Conservation (phyloP, 2,113 vertebrate genomes). For the Ursus arctos region DNA sequence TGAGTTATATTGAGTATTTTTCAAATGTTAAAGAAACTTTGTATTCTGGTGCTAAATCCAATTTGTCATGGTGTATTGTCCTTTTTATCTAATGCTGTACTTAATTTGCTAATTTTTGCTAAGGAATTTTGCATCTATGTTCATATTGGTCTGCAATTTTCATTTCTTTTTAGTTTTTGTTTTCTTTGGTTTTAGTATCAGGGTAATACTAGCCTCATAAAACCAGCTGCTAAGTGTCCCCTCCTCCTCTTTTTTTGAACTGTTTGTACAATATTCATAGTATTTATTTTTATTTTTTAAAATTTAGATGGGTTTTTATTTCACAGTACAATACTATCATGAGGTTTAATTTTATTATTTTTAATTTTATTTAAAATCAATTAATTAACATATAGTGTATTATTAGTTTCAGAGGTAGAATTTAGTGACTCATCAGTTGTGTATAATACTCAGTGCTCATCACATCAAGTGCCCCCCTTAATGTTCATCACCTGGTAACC, state of each 20-base stretch:
- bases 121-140: neutral
- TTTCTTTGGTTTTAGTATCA: neutral
- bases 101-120: neutral
- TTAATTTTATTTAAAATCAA: neutral
- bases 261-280: neutral
- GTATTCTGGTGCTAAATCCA: neutral
- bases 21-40: constrained; percentile 37
- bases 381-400: neutral
- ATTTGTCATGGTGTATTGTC: neutral
- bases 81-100: neutral
- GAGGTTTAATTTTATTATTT: neutral
- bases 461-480: neutral
- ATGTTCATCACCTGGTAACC: no score
- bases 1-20: constrained; percentile 24
- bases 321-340: neutral
- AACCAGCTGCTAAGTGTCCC: neutral
- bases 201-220: neutral
- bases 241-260: neutral
- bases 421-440: neutral
- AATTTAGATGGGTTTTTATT: neutral
- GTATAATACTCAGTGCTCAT: neutral
- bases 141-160: neutral
- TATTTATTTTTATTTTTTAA: neutral
- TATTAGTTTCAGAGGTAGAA: neutral
- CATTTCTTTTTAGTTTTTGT: neutral